Evolutionary conservation across 2,113 vertebrate genomes (phyloP), one percentile per base, ranked within the genome.

Genomic region (Oryzias javanicus): DNA sequence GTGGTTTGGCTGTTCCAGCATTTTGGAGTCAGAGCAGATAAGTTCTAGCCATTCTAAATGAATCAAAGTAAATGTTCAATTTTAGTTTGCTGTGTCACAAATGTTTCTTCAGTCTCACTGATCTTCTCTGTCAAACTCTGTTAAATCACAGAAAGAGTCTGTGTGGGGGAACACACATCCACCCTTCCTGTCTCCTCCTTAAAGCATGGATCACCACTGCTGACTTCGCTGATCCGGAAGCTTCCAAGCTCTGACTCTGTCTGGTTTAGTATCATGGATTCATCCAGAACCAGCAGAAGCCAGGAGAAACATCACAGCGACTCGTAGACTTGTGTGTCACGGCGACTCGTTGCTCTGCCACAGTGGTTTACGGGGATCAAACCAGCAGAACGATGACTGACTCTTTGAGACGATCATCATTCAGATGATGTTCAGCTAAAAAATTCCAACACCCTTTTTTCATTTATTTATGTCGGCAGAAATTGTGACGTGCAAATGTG

Each of bases 381-480:
- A 17, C 25, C 49, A 27, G 50, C 12, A 18, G n/a, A 52, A 12
- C 10, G 35, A 3, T 5, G 42, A 16, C 18, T 59, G 54, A 40
- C 22, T 14, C 52, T 64, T 48, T 55, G 0, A 35, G 70, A 60
- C 62, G 55, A 57, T 64, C 40, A 65, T 53, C 54, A 46, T 17
- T 42, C 70, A 59, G 65, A 67, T 57, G 50, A 78, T 13, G 58
- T 56, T 64, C 16, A 54, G 59, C 50, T 54, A 45, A 54, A 58
- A 55, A 55, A 27, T 40, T 47, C 41, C 48, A 57, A 67, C 62
- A 53, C 16, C 49, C 16, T 5, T 2, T 59, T 58, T 79, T 65
- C n/a, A 74, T 72, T 64, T 40, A 77, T 75, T 61, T 60, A 53
- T 73, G 76, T 65, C 78, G 40, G 50, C 22, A 15, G 76, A 72